Percentiles rank a stretch among this genome's conserved stretches.
Evolutionary conservation across 1,140 invertebrate genomes (phyloP).

Genomic region (Brachionus sp.): DNA sequence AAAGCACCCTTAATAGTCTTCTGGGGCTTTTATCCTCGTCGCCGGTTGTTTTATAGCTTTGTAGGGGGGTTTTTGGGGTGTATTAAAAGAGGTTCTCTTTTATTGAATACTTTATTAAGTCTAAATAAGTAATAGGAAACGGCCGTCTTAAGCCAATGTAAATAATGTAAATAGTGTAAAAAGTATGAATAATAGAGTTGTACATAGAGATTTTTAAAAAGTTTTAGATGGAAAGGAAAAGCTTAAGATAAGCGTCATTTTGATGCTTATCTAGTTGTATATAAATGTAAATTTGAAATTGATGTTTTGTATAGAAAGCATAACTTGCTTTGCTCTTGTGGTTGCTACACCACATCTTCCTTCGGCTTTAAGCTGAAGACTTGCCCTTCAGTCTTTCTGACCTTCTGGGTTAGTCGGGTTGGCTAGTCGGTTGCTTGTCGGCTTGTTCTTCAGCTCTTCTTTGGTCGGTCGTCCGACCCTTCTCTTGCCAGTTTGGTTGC

Average conservation of each 20-base stretch:
- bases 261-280: neutral
- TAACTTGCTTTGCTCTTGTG: slow-evolving; percentile 8
- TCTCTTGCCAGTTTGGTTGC: neutral
- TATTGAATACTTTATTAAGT: too few relatives aligned
- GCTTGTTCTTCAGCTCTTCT: neutral
- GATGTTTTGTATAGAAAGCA: neutral
- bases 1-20: too few relatives aligned
- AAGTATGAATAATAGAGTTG: too few relatives aligned
- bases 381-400: slow-evolving; percentile 1
- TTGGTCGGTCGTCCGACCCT: neutral
- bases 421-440: neutral
- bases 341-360: slow-evolving; percentile 19
- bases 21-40: too few relatives aligned
- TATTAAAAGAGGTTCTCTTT: too few relatives aligned
- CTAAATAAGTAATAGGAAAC: too few relatives aligned
- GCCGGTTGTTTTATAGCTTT: too few relatives aligned
- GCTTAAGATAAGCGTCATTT: too few relatives aligned
- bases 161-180: too few relatives aligned
- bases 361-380: neutral
- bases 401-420: neutral
- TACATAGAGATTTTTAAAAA: too few relatives aligned
- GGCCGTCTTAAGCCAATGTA: too few relatives aligned
- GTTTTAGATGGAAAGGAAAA: neutral
- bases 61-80: too few relatives aligned
- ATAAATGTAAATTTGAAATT: neutral